phyloP scores from a whole-genome alignment of 2,113 vertebrate species.

The Pseudorectes ferrugineus region DNA sequence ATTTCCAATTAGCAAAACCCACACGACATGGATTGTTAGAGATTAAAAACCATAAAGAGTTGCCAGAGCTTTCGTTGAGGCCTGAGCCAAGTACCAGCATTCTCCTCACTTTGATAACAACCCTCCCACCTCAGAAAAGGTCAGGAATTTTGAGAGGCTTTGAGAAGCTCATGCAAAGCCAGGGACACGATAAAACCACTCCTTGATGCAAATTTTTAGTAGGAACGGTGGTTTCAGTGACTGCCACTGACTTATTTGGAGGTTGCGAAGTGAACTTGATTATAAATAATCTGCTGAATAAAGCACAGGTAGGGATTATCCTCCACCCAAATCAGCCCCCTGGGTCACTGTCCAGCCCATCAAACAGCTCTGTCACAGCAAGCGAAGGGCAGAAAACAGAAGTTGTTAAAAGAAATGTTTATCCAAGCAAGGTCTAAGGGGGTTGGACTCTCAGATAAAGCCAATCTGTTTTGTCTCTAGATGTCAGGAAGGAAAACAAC shows the following conservation, averaged over 20 bases:
- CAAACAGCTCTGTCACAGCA: neutral
- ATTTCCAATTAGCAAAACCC: neutral
- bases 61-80: neutral
- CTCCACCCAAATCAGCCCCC: neutral
- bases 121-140: neutral
- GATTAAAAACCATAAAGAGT: neutral
- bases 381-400: neutral
- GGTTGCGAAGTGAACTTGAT: neutral
- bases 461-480: neutral
- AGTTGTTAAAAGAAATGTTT: neutral
- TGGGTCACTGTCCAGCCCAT: neutral
- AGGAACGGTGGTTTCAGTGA: neutral
- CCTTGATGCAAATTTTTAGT: neutral
- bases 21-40: rapidly evolving
- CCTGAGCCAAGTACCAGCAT: neutral
- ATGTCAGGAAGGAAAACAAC: neutral
- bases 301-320: neutral
- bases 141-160: neutral
- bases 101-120: neutral
- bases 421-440: neutral
- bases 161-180: neutral
- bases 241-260: neutral
- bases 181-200: neutral
- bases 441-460: neutral
- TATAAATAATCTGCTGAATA: neutral